phyloP scores from a whole-genome alignment of 2,113 vertebrate species.

The Hippocampus guttulatus region DNA sequence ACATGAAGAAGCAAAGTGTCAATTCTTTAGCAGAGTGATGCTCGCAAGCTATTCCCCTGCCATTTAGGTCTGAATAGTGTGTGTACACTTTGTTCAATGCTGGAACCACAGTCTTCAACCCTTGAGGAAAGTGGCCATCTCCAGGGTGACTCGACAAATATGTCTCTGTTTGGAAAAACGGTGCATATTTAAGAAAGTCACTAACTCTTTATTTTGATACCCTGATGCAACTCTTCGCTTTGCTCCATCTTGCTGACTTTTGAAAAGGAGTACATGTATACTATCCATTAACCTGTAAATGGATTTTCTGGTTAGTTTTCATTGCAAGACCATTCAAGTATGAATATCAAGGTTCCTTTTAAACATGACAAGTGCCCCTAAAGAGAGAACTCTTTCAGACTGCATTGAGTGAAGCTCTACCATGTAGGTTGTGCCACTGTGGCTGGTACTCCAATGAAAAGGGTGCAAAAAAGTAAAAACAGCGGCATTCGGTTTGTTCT shows the following conservation, averaged over 20 bases:
- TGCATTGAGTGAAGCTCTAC: background rate
- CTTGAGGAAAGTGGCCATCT: slow-evolving; percentile 27
- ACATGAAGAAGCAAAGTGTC: background rate
- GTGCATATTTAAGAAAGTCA: background rate
- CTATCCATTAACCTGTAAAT: background rate
- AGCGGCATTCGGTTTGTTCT: background rate
- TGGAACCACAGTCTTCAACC: slow-evolving; percentile 20
- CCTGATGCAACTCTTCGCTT: background rate
- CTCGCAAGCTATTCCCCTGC: background rate
- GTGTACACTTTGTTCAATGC: slow-evolving; percentile 14
- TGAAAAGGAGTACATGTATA: background rate
- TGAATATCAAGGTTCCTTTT: background rate
- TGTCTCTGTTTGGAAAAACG: slow-evolving; percentile 24
- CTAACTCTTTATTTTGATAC: slow-evolving; percentile 1
- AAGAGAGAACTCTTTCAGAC: background rate
- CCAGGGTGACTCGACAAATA: slow-evolving; percentile 19
- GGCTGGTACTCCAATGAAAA: background rate
- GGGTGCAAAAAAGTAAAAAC: background rate
- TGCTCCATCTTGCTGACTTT: background rate
- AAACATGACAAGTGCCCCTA: background rate
- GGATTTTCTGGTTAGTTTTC: background rate
- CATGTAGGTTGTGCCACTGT: background rate
- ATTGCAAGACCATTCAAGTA: background rate
- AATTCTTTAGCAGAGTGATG: background rate
- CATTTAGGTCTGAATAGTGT: slow-evolving; percentile 21